phyloP scores from a whole-genome alignment of 2,797 vertebrate species.

The Crenuchus spilurus region DNA sequence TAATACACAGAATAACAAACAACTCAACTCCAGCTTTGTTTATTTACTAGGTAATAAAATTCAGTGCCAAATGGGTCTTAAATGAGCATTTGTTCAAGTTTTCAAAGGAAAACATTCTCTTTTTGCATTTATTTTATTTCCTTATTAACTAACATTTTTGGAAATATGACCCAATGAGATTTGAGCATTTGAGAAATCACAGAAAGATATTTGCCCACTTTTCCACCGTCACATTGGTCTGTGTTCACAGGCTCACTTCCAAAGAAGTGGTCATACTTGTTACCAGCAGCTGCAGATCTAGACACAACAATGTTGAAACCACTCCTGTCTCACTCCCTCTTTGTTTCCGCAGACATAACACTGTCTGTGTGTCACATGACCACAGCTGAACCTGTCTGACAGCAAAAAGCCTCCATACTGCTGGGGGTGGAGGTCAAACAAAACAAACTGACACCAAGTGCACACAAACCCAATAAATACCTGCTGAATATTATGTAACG shows the following conservation, averaged over 20 bases:
- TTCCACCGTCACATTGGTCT: background rate
- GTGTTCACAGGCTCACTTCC: background rate
- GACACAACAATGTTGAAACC: conserved; percentile 11
- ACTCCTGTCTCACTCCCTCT: background rate
- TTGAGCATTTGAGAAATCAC: too few relatives aligned
- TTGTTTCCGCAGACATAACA: conserved; percentile 17
- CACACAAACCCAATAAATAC: background rate
- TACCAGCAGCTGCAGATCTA: background rate
- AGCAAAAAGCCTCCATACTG: background rate
- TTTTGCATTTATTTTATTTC: too few relatives aligned
- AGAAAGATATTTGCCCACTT: background rate
- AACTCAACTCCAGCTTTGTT: too few relatives aligned
- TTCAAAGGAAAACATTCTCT: too few relatives aligned
- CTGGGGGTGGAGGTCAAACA: conserved; percentile 15
- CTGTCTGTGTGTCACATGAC: conserved; percentile 17
- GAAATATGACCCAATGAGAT: too few relatives aligned
- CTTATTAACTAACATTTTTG: too few relatives aligned
- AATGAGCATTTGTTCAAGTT: too few relatives aligned
- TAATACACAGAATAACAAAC: too few relatives aligned
- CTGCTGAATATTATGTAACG: background rate
- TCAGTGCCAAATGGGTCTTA: too few relatives aligned
- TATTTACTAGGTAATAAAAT: too few relatives aligned
- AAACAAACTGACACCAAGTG: conserved; percentile 20
- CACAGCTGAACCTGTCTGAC: conserved; percentile 7
- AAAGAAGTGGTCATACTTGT: conserved; percentile 12